These are phyloP conservation scores for Sciurus niger DNA, from an alignment of 2,113 vertebrate species.

Conservation along the genomic window DNA sequence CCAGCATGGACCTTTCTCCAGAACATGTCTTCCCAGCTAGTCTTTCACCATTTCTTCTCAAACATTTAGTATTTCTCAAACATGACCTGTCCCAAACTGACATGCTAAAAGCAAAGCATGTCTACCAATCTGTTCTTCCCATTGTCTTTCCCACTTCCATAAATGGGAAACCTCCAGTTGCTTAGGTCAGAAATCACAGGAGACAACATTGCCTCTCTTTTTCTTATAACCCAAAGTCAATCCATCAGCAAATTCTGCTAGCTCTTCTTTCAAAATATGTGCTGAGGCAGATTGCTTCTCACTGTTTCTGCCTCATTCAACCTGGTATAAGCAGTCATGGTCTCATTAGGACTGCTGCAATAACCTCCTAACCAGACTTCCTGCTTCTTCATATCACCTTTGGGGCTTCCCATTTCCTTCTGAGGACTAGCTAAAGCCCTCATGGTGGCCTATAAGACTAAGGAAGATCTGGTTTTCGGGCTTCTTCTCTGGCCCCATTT, in stretches of 20 bases:
- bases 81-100: neutral
- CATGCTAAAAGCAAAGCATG: neutral
- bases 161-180: neutral
- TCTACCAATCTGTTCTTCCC: neutral
- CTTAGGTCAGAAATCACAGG: neutral
- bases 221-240: neutral
- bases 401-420: neutral
- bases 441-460: neutral
- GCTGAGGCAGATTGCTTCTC: neutral
- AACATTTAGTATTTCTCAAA: neutral
- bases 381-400: neutral
- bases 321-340: neutral
- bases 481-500: neutral
- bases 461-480: neutral
- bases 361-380: neutral
- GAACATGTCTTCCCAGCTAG: neutral
- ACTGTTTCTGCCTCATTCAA: neutral
- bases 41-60: neutral
- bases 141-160: neutral
- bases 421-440: neutral
- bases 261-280: neutral
- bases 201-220: neutral
- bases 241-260: neutral
- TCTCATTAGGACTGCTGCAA: too few relatives aligned
- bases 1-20: neutral